These are phyloP conservation scores for Candidula unifasciata DNA, from an alignment of 2,888 invertebrate genomes.

Conservation along the genomic window DNA sequence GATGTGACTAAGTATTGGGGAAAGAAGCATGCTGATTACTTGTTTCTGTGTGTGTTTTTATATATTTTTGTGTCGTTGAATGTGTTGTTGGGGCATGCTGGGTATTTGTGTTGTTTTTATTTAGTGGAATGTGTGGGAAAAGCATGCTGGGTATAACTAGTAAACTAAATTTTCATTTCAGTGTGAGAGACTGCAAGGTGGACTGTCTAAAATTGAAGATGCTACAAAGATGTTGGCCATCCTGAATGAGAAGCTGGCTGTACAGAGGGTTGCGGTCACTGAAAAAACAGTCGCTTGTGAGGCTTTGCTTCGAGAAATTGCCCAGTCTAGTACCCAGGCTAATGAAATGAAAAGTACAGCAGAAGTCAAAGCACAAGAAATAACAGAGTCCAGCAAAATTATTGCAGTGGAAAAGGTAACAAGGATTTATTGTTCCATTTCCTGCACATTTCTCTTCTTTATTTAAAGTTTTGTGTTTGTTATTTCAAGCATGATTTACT, in stretches of 20 bases:
- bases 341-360: slow-evolving; percentile 88
- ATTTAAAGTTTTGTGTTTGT: background rate
- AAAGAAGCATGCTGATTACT: too few relatives aligned
- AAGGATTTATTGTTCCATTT: background rate
- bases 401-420: slow-evolving; percentile 87
- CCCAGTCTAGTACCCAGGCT: slow-evolving; percentile 81
- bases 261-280: slow-evolving; percentile 89
- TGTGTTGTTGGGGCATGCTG: too few relatives aligned
- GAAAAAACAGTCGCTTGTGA: slow-evolving; percentile 90
- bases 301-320: slow-evolving; percentile 86
- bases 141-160: too few relatives aligned
- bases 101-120: too few relatives aligned
- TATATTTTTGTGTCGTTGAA: too few relatives aligned
- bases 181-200: slow-evolving; percentile 85
- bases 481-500: too few relatives aligned
- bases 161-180: too few relatives aligned
- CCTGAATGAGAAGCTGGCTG: slow-evolving; percentile 87
- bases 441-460: background rate
- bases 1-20: too few relatives aligned
- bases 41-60: too few relatives aligned
- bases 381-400: slow-evolving; percentile 88
- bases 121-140: too few relatives aligned
- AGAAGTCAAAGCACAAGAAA: slow-evolving; percentile 87
- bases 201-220: slow-evolving; percentile 89
- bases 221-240: slow-evolving; percentile 89